Percentiles rank a stretch among this genome's conserved stretches.
These are phyloP conservation scores for Cepaea hortensis DNA, from an alignment of 2,888 invertebrate genomes.

Conservation along the genomic window DNA sequence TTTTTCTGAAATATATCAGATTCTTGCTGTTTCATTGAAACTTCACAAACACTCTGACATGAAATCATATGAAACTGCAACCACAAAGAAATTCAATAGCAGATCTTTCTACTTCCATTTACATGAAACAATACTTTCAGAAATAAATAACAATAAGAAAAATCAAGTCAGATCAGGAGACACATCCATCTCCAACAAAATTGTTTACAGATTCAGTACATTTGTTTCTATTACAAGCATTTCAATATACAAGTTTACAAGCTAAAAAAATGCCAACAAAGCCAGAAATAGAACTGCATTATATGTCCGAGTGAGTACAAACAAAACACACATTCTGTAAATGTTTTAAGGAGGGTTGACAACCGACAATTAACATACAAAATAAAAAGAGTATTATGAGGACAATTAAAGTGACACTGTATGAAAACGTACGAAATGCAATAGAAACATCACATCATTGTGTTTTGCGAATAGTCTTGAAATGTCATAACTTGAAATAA, in stretches of 20 bases:
- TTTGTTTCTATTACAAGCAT: too few species aligned
- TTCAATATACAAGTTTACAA: not conserved
- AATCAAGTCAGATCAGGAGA: too few species aligned
- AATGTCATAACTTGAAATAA: slow-evolving; percentile 8
- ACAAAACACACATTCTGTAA: not conserved
- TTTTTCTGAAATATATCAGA: too few species aligned
- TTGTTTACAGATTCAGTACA: too few species aligned
- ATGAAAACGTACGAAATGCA: not conserved
- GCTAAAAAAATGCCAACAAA: not conserved
- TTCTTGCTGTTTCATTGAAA: too few species aligned
- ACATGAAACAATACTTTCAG: too few species aligned
- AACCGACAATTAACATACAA: not conserved
- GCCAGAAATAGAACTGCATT: not conserved
- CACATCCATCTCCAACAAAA: too few species aligned
- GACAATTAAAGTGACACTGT: not conserved
- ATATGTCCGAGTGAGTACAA: not conserved
- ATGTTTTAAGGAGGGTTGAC: not conserved
- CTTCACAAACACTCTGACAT: too few species aligned
- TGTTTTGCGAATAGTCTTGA: slow-evolving; percentile 1
- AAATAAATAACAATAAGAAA: too few species aligned
- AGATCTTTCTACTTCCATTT: too few species aligned
- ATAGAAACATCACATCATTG: slow-evolving; percentile 21
- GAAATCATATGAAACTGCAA: too few species aligned
- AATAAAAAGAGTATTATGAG: slow-evolving; percentile 6
- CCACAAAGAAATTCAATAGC: too few species aligned